Percentiles rank a stretch among this genome's conserved stretches.
Evolutionary conservation across 2,113 vertebrate species (phyloP).

Genomic region (Bufo bufo): DNA sequence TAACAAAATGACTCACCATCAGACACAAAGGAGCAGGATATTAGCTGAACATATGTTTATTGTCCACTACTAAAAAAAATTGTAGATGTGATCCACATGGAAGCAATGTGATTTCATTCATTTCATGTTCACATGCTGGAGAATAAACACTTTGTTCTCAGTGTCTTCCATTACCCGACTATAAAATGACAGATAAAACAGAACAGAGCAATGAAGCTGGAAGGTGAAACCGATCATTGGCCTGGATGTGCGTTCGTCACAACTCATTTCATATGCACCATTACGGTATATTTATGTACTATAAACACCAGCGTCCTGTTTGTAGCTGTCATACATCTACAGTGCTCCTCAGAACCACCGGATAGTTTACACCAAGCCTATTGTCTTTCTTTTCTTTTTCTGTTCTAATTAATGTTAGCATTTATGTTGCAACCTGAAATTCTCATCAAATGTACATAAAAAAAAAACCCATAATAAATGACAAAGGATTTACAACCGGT

Average conservation of each 20-base stretch:
- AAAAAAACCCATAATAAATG: neutral
- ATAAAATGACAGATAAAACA: conserved; percentile 45
- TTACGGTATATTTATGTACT: conserved; percentile 36
- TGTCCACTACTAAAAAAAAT: conserved; percentile 2
- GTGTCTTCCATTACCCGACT: conserved; percentile 13
- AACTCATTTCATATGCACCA: conserved; percentile 33
- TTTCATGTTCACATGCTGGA: conserved; percentile 18
- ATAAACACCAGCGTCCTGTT: conserved; percentile 42
- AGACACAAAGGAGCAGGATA: neutral
- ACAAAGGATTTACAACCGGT: conserved; percentile 43
- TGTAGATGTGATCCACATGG: conserved; percentile 24
- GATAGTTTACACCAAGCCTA: neutral
- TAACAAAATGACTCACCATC: neutral
- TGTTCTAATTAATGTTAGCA: neutral
- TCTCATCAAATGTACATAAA: neutral
- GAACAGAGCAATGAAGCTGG: conserved; percentile 41
- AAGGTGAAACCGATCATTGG: conserved; percentile 35
- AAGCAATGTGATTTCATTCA: conserved; percentile 34
- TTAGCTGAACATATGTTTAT: conserved; percentile 35
- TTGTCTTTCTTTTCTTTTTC: neutral
- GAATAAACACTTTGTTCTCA: conserved; percentile 37
- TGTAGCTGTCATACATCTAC: conserved; percentile 12
- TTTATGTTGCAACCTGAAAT: neutral
- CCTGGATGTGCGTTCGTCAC: conserved; percentile 20
- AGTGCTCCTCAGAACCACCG: neutral